Base-by-base conservation (phyloP, 2,113 vertebrate genomes). In the Epinephelus cyanopodus region DNA sequence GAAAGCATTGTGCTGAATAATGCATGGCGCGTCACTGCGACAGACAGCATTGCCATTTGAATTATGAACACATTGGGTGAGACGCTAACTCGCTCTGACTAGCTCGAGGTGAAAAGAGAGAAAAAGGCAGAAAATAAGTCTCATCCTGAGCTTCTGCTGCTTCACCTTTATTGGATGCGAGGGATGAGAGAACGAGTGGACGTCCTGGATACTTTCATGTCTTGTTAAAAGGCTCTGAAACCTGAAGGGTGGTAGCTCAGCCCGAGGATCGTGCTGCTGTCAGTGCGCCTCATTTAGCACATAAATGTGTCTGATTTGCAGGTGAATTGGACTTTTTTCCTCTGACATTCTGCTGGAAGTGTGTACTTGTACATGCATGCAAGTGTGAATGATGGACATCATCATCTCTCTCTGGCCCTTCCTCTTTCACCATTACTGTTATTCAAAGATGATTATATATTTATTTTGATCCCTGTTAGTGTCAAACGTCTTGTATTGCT, bases 41-140 rank as follows among this genome's bases (percentile, higher is more conserved):
- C 90, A 91, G 92, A 93, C 92, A 94, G 91, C 87, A 69, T 90
- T 91, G 91, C 90, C 87, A 82, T 94, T 92, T 93, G 91, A 96
- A 96, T 95, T 93, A 94, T 95, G 93, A 95, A 94, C 94, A 92
- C 91, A 86, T 80, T 56, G 69, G 63, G 74, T 73, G 92, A 90
- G 92, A 93, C 80, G 84, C 84, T 93, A 92, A 94, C 90, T 83
- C 70, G 66, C 89, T 87, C 87, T 78, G 90, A 92, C 92, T 89
- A 88, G 92, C 90, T 89, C 54, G 81, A 80, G 78, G 81, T 88
- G 69, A 60, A 73, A 86, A 81, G 79, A 85, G 82, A 81, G 85
- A 83, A 82, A 81, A 84, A 87, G 79, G 75, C 61, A 52, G 79
- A 69, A 79, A 65, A 63, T 76, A 54, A 75, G 84, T 87, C 87